Base-by-base conservation (phyloP, 2,113 vertebrate genomes). In the Pseudopodoces humilis region DNA sequence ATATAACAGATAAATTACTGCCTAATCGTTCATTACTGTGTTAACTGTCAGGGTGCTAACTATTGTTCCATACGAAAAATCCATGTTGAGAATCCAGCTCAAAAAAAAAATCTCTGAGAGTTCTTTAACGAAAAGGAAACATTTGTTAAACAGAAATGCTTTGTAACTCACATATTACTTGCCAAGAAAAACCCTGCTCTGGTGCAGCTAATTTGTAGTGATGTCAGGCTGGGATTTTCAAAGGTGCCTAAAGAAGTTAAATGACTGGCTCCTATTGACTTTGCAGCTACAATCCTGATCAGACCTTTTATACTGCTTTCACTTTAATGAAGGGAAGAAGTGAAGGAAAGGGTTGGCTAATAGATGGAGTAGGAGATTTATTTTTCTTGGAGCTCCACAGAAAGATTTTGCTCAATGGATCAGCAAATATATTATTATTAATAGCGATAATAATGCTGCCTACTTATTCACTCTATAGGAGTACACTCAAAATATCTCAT, bases 61-160 rank as follows among this genome's bases (percentile, higher is more conserved):
- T 86, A 92, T 70, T 93, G 71, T 92, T 92, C 71, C 43, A 37
- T 79, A 76, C 55, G 67, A 95, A 96, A 92, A 93, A 94, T 90
- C 56, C 67, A 23, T 65, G 18, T 86, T 55, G 55, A 91, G 76
- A 86, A 86, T 74, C n/a, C 27, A 80, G 31, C 50, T 92, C 16
- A 58, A 76, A 93, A 91, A 39, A 39, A 92, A 87, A 85, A n/a
- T 65, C 30, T 74, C 67, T 56, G n/a, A 72, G 52, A 86, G 33
- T 28, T 79, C 71, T 81, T n/a, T 77, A 92, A 86, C 0, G 11
- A 74, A 86, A 93, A 90, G 11, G 83, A 94, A 92, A 95, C 67
- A 81, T 90, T 94, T 90, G 25, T 92, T 86, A 90, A 80, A 35
- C 50, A 90, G 75, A 88, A 92, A 46, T 77, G 67, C 67, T 90